A percentile compares a stretch with the other conserved stretches of the same genome.
phyloP scores from a whole-genome alignment of 2,113 vertebrate genomes.

The Rhipidura dahli region DNA sequence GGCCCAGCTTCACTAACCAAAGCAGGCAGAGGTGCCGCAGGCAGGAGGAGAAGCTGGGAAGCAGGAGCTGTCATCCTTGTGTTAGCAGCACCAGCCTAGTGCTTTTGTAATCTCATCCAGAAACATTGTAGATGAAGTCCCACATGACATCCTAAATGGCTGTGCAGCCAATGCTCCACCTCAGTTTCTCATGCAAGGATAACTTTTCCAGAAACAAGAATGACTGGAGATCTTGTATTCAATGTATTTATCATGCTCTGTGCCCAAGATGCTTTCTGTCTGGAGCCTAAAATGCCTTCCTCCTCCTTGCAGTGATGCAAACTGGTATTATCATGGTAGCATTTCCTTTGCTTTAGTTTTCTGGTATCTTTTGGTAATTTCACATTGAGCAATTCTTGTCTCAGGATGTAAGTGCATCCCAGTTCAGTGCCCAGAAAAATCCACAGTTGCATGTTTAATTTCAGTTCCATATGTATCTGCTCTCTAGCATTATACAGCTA shows the following conservation, averaged over 20 bases:
- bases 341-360: background rate
- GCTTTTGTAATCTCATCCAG: background rate
- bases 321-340: background rate
- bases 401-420: background rate
- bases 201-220: background rate
- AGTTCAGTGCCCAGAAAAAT: background rate
- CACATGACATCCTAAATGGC: background rate
- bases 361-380: background rate
- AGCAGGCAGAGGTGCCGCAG: background rate
- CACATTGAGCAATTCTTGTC: background rate
- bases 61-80: background rate
- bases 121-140: background rate
- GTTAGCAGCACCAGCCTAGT: background rate
- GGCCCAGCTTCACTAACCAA: background rate
- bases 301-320: background rate
- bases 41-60: background rate
- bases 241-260: background rate
- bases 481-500: background rate
- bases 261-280: background rate
- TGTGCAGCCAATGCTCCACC: background rate
- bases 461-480: background rate
- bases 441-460: background rate
- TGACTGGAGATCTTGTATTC: background rate
- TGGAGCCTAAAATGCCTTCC: background rate
- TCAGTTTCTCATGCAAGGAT: background rate